Percentiles rank a stretch among this genome's conserved stretches.
Evolutionary conservation across 2,888 invertebrate species (phyloP).

Genomic region (Phalangium opilio): DNA sequence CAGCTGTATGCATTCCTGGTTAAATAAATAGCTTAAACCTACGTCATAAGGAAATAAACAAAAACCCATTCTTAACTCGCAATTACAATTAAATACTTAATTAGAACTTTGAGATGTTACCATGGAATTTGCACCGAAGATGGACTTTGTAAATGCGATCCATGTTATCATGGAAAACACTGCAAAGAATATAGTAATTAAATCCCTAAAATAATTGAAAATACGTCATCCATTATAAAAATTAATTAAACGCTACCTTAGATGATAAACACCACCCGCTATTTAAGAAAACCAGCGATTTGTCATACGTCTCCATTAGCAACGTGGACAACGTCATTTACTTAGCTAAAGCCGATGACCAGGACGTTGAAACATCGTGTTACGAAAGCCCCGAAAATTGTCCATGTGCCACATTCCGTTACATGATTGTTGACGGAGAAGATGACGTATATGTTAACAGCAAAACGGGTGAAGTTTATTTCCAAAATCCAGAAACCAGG

Average conservation of each 20-base stretch:
- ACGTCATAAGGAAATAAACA: too few species aligned
- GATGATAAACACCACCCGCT: too few species aligned
- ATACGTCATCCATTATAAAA: too few species aligned
- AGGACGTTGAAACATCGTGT: constrained; percentile 10
- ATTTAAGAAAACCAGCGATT: too few species aligned
- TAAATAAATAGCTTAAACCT: too few species aligned
- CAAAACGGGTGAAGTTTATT: constrained; percentile 16
- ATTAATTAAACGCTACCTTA: too few species aligned
- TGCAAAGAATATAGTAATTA: constrained; percentile 18
- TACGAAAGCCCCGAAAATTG: constrained; percentile 9
- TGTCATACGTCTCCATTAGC: constrained; percentile 6
- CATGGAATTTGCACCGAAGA: constrained; percentile 18
- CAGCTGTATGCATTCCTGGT: too few species aligned
- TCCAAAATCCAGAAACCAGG: constrained; percentile 7
- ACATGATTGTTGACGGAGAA: constrained; percentile 6
- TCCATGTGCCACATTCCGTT: constrained; percentile 13
- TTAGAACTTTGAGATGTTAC: constrained; percentile 8
- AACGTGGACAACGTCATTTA: constrained; percentile 14
- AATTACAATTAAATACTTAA: too few species aligned
- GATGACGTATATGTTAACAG: constrained; percentile 14
- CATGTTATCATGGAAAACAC: constrained; percentile 17
- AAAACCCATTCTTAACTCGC: too few species aligned
- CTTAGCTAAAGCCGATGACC: constrained; percentile 13
- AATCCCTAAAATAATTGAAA: too few species aligned
- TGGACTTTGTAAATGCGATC: constrained; percentile 18